Percentiles rank a stretch among this genome's conserved stretches.
Evolutionary conservation across 2,888 invertebrate species (phyloP).

Genomic region (Acanthosepion lycidas): DNA sequence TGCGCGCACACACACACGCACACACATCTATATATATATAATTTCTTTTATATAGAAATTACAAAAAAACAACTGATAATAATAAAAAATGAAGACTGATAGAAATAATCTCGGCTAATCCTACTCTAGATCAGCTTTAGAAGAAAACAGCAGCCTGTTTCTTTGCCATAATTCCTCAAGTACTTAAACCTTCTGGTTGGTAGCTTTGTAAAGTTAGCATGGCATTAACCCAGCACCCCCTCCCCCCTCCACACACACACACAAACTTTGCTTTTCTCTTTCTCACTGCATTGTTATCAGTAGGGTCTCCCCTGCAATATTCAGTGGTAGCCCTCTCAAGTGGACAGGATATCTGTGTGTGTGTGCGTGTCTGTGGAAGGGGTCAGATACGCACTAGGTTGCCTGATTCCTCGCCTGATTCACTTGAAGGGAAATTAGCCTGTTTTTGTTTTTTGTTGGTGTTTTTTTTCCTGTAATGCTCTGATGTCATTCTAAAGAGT

Average conservation of each 20-base stretch:
- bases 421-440: neutral
- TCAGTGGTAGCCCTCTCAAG: neutral
- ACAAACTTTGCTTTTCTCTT: neutral
- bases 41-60: neutral
- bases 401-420: neutral
- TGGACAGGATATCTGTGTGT: neutral
- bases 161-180: constrained; percentile 10
- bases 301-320: neutral
- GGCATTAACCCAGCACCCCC: neutral
- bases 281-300: neutral
- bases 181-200: constrained; percentile 13
- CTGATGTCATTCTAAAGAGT: constrained; percentile 20
- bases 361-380: neutral
- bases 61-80: neutral
- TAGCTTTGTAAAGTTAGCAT: constrained; percentile 23
- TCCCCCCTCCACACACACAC: accelerated
- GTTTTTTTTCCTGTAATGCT: too few species aligned
- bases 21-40: too few species aligned
- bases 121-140: neutral
- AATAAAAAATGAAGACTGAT: neutral
- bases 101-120: constrained; percentile 11
- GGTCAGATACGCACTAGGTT: constrained; percentile 13
- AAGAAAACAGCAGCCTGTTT: neutral
- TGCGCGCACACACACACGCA: too few species aligned
- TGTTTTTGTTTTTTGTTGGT: neutral